These are phyloP conservation scores for Denticeps clupeoides DNA, from an alignment of 2,797 vertebrate genomes.

Conservation along the genomic window DNA sequence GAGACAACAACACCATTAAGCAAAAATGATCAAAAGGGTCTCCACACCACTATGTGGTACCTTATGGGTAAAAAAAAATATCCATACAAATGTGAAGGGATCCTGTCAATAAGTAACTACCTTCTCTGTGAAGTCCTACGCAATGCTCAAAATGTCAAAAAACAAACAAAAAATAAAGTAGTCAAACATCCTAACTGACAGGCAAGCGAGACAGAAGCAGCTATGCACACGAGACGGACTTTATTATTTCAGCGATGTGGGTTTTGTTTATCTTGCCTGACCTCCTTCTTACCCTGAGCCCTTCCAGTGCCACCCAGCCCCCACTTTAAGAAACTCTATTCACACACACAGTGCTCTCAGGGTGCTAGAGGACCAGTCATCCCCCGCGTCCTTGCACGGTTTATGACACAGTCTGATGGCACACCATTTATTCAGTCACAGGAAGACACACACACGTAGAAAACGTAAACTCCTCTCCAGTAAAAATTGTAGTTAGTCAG, in stretches of 20 bases:
- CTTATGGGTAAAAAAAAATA: too few relatives aligned
- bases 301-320: constrained; percentile 18
- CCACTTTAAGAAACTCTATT: constrained; percentile 20
- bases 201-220: constrained; percentile 14
- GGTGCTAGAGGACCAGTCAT: constrained; percentile 19
- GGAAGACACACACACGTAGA: too few relatives aligned
- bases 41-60: too few relatives aligned
- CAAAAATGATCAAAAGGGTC: too few relatives aligned
- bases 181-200: constrained; percentile 21
- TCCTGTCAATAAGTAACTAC: too few relatives aligned
- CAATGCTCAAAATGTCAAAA: constrained; percentile 21
- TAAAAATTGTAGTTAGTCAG: too few relatives aligned
- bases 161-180: constrained; percentile 21
- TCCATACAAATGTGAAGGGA: too few relatives aligned
- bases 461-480: too few relatives aligned
- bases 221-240: constrained; percentile 30
- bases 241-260: constrained; percentile 45
- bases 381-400: not conserved
- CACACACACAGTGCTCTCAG: constrained; percentile 40
- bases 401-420: constrained; percentile 28
- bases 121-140: too few relatives aligned
- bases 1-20: too few relatives aligned
- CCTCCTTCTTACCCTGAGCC: constrained; percentile 39
- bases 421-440: not conserved
- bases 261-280: constrained; percentile 48